Evolutionary conservation across 2,797 vertebrate species (phyloP).

Genomic region (Microhierax caerulescens): DNA sequence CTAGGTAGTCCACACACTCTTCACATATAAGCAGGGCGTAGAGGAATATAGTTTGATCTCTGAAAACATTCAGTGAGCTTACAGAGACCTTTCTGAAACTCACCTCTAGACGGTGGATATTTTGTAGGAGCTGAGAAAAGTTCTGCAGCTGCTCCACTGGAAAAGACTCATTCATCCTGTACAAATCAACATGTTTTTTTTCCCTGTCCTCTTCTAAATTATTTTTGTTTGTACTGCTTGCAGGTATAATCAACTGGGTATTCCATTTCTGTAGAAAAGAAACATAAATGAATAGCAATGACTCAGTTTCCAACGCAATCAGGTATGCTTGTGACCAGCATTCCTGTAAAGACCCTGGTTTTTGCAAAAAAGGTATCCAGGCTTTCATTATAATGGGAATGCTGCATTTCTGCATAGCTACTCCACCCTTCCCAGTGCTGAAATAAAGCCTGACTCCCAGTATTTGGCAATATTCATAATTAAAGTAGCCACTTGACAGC

Average conservation of each 20-base stretch:
- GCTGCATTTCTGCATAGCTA: not conserved
- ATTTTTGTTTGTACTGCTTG: conserved; percentile 19
- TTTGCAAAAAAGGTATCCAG: not conserved
- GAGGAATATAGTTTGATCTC: not conserved
- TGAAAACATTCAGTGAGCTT: not conserved
- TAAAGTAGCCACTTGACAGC: not conserved
- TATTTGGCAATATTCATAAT: not conserved
- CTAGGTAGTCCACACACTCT: not conserved
- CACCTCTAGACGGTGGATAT: conserved; percentile 90
- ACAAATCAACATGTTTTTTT: not conserved
- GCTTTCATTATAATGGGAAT: not conserved
- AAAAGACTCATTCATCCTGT: conserved; percentile 22
- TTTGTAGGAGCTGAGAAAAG: conserved; percentile 87
- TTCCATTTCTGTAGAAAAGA: conserved; percentile 81
- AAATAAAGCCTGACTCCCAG: not conserved
- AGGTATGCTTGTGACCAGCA: not conserved
- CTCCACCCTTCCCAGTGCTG: not conserved
- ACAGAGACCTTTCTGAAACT: conserved; percentile 1
- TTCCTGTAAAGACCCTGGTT: not conserved
- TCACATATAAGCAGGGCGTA: not conserved
- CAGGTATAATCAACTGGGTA: conserved; percentile 73
- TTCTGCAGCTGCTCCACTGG: conserved; percentile 83
- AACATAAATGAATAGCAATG: not conserved
- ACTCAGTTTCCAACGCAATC: not conserved
- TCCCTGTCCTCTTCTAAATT: not conserved